Evolutionary conservation across 2,888 invertebrate species (phyloP).

Genomic region (Agonopterix alstromeriana): DNA sequence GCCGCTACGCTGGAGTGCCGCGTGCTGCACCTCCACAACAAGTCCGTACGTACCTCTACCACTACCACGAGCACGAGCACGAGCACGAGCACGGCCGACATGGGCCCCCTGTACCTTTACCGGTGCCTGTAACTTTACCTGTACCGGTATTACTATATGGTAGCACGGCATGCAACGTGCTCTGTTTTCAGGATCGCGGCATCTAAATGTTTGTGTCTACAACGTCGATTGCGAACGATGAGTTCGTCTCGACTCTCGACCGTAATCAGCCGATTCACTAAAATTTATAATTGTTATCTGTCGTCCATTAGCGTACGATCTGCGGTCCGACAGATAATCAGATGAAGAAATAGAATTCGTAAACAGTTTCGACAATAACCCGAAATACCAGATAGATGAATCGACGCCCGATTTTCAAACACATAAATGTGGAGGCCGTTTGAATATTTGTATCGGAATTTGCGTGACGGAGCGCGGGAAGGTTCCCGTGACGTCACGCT

Average conservation of each 20-base stretch:
- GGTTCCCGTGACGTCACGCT: conserved; percentile 16
- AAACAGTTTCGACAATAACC: conserved; percentile 25
- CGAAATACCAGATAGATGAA: conserved; percentile 30
- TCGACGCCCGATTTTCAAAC: conserved; percentile 9
- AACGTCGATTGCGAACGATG: too few species aligned
- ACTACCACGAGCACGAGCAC: background rate
- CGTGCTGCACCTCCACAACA: conserved; percentile 40
- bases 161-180: too few species aligned
- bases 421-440: conserved; percentile 1
- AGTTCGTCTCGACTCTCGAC: too few species aligned
- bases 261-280: too few species aligned
- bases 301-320: background rate
- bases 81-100: too few species aligned
- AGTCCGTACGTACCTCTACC: conserved; percentile 33
- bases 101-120: too few species aligned
- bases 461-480: background rate
- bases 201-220: too few species aligned
- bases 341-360: conserved; percentile 12
- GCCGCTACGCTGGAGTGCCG: conserved; percentile 42
- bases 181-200: too few species aligned
- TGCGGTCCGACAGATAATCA: conserved; percentile 13
- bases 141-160: background rate
- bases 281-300: too few species aligned
- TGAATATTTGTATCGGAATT: conserved; percentile 1
- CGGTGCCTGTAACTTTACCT: background rate